Base-by-base conservation (phyloP, 2,797 vertebrate species). In the Tiaroga cobitis region DNA sequence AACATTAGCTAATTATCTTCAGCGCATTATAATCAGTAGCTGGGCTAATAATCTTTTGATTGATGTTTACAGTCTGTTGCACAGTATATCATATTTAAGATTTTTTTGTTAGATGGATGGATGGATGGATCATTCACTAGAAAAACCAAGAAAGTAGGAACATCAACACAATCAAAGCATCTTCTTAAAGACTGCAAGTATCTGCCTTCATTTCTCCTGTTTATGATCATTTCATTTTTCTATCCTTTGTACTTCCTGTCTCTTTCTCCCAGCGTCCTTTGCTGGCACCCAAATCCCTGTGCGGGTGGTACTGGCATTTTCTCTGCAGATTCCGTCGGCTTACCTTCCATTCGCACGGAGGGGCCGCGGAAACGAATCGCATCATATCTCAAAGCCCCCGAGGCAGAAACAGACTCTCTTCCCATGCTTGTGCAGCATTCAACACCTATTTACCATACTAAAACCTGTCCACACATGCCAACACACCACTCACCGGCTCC, bases 321-420 rank as follows among this genome's bases (percentile, higher is more conserved):
- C 81, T 82, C 74, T 76, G 81, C 65, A 83, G 85, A 90, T 89
- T 81, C 81, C 85, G 76, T n/a, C 87, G n/a, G 87, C 87, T 90
- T 88, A 90, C 85, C 86, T 87, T 88, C 81, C 85, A 87, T 85
- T 88, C 83, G 81, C 87, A 81, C 81, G 16, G 78, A 84, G 81
- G 61, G 87, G 81, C 88, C 63, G 86, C 73, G 16, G 87, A 85
- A 88, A 90, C 74, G 83, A 87, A 88, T 88, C 89, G 83, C 84
- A 88, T 88, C 89, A 88, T 82, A 88, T 86, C 87, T 87, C 80
- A 90, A 87, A 90, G 69, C 78, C 85, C 86, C 87, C n/a, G 51
- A 86, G 88, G 90, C 73, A n/a, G 86, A 88, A 86, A 86, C 78
- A 85, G 79, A 86, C 86, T 84, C 85, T 85, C 54, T 69, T 80